phyloP scores from a whole-genome alignment of 1,140 invertebrate species.

The Manduca sexta region DNA sequence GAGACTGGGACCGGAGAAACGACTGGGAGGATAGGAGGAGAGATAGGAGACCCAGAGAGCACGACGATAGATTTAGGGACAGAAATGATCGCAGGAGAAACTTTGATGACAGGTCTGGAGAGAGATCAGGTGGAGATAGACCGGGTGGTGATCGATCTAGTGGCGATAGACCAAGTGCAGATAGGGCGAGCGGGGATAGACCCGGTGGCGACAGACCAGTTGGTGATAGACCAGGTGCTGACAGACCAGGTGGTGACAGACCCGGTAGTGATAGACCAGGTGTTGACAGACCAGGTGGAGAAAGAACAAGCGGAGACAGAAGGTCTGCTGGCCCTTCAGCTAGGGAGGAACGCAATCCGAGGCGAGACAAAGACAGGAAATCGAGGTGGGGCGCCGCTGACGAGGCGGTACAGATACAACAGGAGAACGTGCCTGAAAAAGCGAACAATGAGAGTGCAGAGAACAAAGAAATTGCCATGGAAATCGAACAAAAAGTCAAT shows the following conservation, averaged over 20 bases:
- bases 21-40: conserved; percentile 57
- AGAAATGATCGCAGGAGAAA: conserved; percentile 12
- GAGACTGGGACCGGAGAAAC: conserved; percentile 45
- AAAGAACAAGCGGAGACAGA: conserved; percentile 8
- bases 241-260: no score
- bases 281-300: no score
- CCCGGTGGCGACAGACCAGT: no score
- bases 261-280: no score
- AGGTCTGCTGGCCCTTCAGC: neutral
- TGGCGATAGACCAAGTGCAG: no score
- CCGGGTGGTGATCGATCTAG: no score
- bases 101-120: no score
- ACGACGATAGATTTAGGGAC: conserved; percentile 10
- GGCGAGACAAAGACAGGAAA: conserved; percentile 58
- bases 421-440: neutral
- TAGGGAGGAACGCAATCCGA: conserved; percentile 31
- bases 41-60: conserved; percentile 16
- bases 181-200: no score
- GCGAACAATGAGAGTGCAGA: neutral
- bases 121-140: no score
- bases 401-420: conserved; percentile 17
- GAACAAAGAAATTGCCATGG: neutral
- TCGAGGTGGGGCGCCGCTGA: conserved; percentile 62
- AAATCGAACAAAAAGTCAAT: neutral
- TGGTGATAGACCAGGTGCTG: no score